A percentile compares a stretch with the other conserved stretches of the same genome.
phyloP scores from a whole-genome alignment of 2,888 invertebrate species.

The Strigamia maritima region DNA sequence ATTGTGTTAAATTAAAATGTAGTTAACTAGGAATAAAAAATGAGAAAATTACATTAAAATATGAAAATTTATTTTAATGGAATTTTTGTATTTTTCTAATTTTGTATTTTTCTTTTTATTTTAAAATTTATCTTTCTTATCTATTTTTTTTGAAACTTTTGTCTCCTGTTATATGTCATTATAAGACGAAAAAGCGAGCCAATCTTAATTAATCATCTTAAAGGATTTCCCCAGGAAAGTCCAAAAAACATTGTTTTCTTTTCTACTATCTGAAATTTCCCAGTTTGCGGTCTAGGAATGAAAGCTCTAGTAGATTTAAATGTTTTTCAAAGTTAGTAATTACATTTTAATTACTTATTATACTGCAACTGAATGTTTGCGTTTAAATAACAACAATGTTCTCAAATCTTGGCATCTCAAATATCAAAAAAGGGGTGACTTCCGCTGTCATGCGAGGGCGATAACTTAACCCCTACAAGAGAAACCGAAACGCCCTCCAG shows the following conservation, averaged over 20 bases:
- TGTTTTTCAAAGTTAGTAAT: no score
- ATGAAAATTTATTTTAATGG: background rate
- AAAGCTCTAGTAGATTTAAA: background rate
- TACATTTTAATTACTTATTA: no score
- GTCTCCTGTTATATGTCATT: background rate
- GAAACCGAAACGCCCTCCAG: background rate
- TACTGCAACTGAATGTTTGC: no score
- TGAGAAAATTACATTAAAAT: background rate
- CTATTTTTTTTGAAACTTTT: background rate
- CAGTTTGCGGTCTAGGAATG: background rate
- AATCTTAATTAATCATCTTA: conserved; percentile 15
- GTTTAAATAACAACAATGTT: background rate
- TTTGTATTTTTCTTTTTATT: no score
- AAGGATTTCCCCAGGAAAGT: conserved; percentile 15
- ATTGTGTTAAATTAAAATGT: background rate
- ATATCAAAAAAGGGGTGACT: conserved; percentile 3
- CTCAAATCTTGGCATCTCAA: background rate
- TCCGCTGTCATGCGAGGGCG: background rate
- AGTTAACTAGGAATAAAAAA: background rate
- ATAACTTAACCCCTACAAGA: background rate
- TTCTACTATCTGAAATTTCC: background rate
- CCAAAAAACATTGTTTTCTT: background rate
- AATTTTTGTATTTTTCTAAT: no score
- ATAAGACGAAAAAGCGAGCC: background rate
- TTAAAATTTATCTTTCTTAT: background rate